phyloP scores from a whole-genome alignment of 2,888 invertebrate species.

The Clitarchus hookeri region DNA sequence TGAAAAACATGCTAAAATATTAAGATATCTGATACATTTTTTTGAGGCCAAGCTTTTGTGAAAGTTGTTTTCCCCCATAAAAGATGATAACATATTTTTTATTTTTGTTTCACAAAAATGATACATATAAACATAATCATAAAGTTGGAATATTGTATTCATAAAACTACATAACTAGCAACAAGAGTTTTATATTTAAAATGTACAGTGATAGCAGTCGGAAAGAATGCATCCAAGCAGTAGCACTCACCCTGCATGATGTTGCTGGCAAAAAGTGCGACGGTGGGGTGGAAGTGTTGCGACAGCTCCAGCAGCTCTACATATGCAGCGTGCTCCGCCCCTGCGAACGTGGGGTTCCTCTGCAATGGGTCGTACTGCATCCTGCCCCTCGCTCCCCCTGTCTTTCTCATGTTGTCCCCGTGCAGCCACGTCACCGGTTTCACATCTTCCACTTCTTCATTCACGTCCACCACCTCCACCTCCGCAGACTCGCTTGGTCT shows the following conservation, averaged over 20 bases:
- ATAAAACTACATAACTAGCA: too few relatives aligned
- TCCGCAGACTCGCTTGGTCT: neutral
- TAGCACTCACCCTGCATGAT: slow-evolving; percentile 67
- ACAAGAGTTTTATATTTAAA: too few relatives aligned
- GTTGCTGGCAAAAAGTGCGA: slow-evolving; percentile 82
- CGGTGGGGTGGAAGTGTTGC: slow-evolving; percentile 89
- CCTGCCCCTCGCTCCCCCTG: slow-evolving; percentile 38
- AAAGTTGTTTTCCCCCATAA: too few relatives aligned
- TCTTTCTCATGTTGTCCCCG: slow-evolving; percentile 44
- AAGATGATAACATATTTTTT: too few relatives aligned
- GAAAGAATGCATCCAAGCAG: neutral
- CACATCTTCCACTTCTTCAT: neutral
- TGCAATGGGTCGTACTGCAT: slow-evolving; percentile 66
- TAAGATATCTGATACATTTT: too few relatives aligned
- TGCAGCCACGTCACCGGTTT: slow-evolving; percentile 49
- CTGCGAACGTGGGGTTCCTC: slow-evolving; percentile 85
- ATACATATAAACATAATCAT: too few relatives aligned
- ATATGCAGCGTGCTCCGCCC: slow-evolving; percentile 72
- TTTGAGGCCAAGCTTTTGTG: too few relatives aligned
- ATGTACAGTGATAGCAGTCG: too few relatives aligned
- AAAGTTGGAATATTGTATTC: too few relatives aligned
- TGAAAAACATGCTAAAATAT: too few relatives aligned
- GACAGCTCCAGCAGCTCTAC: slow-evolving; percentile 75
- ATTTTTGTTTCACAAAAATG: too few relatives aligned
- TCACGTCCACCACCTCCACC: neutral